phyloP scores from a whole-genome alignment of 2,888 invertebrate species.

The Hecatera dysodea region DNA sequence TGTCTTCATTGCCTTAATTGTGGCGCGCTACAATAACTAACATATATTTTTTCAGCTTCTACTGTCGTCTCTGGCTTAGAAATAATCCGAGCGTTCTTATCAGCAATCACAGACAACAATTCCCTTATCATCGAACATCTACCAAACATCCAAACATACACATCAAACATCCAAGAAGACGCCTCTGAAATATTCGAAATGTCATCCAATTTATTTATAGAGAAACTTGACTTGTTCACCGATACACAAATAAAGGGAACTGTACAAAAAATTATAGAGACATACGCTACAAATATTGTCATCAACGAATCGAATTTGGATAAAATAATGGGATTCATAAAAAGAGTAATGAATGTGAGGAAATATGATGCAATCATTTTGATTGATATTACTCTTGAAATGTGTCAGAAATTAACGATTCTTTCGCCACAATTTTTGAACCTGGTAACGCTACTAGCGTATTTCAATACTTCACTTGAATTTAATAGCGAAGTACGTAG shows the following conservation, averaged over 20 bases:
- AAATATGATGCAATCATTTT: neutral
- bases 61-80: constrained; percentile 71
- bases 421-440: constrained; percentile 47
- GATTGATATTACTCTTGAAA: constrained; percentile 18
- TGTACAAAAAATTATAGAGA: constrained; percentile 31
- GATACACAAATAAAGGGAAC: constrained; percentile 35
- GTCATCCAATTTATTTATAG: constrained; percentile 68
- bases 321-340: constrained; percentile 46
- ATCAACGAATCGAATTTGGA: constrained; percentile 41
- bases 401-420: constrained; percentile 32
- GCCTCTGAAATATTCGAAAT: constrained; percentile 66
- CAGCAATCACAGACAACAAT: constrained; percentile 73
- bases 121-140: constrained; percentile 68
- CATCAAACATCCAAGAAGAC: constrained; percentile 65
- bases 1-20: too few relatives aligned
- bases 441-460: constrained; percentile 50
- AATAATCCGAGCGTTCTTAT: constrained; percentile 70
- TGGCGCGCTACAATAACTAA: too few relatives aligned
- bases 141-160: constrained; percentile 67
- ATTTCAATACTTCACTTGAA: constrained; percentile 49
- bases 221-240: constrained; percentile 75
- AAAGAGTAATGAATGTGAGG: constrained; percentile 15
- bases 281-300: neutral
- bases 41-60: constrained; percentile 70
- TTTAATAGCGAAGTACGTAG: constrained; percentile 50